Conservation (phyloP, 2,113 vertebrate genomes). For the Urocolius indicus region DNA sequence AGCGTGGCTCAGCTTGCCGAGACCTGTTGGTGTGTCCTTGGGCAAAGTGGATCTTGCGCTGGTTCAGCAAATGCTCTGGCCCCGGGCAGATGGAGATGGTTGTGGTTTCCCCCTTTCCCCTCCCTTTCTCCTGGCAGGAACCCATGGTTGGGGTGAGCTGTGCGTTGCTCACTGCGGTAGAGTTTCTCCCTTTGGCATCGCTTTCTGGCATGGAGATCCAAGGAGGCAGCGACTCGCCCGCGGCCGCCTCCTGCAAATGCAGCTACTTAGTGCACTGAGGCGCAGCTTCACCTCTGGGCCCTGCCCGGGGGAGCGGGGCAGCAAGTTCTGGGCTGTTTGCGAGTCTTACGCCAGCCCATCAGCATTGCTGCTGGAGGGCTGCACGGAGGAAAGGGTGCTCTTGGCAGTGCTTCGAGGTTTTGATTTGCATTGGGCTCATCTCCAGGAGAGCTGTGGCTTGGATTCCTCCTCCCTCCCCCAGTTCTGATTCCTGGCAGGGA, state of each 20-base stretch:
- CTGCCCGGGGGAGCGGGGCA: not conserved
- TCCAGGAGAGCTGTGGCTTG: not conserved
- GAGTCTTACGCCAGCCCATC: accelerated
- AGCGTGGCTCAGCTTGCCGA: slow-evolving; percentile 32
- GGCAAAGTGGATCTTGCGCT: slow-evolving; percentile 1
- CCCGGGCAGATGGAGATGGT: slow-evolving; percentile 19
- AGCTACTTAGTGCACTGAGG: not conserved
- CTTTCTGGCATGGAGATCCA: slow-evolving; percentile 31
- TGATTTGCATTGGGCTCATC: slow-evolving; percentile 12
- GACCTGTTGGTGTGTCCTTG: slow-evolving; percentile 8
- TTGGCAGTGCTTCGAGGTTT: not conserved
- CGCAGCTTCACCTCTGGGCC: not conserved
- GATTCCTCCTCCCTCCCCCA: not conserved
- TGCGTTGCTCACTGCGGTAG: slow-evolving; percentile 53
- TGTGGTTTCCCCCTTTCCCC: slow-evolving; percentile 61
- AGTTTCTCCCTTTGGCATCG: slow-evolving; percentile 57
- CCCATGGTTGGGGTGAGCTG: slow-evolving; percentile 53
- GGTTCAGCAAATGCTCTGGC: slow-evolving; percentile 49
- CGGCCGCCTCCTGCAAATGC: not conserved
- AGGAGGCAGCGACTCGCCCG: slow-evolving; percentile 4
- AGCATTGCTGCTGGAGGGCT: not conserved
- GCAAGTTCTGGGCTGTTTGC: not conserved
- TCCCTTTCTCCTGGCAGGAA: slow-evolving; percentile 62
- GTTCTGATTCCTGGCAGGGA: not conserved
- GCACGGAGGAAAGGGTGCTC: not conserved